Percentiles rank a stretch among this genome's conserved stretches.
These are phyloP conservation scores for Aphaenogaster ashmeadi DNA, from an alignment of 1,140 invertebrate species.

Conservation along the genomic window DNA sequence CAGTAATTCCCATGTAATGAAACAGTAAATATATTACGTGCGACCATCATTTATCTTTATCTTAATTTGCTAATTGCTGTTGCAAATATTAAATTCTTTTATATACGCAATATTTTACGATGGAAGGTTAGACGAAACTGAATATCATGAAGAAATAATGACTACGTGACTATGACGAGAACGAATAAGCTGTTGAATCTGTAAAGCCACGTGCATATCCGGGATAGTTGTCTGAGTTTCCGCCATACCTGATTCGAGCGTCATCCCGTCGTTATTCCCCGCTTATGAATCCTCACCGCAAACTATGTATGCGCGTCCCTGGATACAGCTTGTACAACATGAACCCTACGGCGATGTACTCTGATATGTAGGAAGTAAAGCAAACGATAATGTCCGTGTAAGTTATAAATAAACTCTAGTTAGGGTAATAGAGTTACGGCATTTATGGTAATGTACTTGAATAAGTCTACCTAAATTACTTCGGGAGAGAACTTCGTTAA, in stretches of 20 bases:
- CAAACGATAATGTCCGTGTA: slow-evolving; percentile 57
- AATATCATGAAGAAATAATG: background rate
- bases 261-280: slow-evolving; percentile 53
- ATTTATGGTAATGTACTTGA: slow-evolving; percentile 36
- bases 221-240: slow-evolving; percentile 34
- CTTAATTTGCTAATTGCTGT: background rate
- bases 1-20: background rate
- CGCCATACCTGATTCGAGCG: slow-evolving; percentile 19
- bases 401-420: slow-evolving; percentile 56
- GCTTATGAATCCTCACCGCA: slow-evolving; percentile 65
- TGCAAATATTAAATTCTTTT: background rate
- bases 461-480: background rate
- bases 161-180: background rate
- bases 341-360: slow-evolving; percentile 52
- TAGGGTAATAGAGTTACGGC: slow-evolving; percentile 15
- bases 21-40: background rate
- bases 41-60: background rate
- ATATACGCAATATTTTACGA: background rate
- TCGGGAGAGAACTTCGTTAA: slow-evolving; percentile 1
- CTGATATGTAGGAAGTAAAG: slow-evolving; percentile 55
- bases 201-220: slow-evolving; percentile 19
- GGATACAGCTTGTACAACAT: slow-evolving; percentile 27
- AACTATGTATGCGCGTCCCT: slow-evolving; percentile 39
- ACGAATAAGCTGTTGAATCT: slow-evolving; percentile 16
- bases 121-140: background rate